phyloP scores from a whole-genome alignment of 2,113 vertebrate species.

The Grammomys dolichurus region DNA sequence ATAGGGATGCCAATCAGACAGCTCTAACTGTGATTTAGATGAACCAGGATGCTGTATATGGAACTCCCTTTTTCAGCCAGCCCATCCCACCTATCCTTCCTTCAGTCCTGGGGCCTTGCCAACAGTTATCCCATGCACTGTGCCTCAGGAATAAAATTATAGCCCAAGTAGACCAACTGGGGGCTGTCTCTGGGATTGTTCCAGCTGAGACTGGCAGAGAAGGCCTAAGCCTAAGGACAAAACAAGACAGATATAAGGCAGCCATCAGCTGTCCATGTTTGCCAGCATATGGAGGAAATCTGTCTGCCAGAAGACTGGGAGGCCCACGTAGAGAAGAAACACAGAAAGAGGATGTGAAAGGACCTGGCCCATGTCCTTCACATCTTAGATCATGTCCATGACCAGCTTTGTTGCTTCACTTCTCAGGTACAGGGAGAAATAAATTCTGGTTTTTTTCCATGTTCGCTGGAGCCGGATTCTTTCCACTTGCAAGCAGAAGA shows the following conservation, averaged over 20 bases:
- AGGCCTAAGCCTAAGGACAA: neutral
- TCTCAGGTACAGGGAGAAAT: neutral
- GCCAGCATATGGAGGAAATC: neutral
- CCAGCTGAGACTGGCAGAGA: neutral
- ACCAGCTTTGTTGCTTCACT: neutral
- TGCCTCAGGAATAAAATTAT: neutral
- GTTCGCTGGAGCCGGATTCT: neutral
- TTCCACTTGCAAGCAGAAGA: constrained; percentile 25
- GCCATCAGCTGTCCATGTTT: neutral
- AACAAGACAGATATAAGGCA: neutral
- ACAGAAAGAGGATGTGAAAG: neutral
- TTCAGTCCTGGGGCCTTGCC: neutral
- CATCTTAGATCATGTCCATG: neutral
- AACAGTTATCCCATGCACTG: neutral
- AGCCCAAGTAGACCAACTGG: neutral
- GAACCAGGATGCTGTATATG: neutral
- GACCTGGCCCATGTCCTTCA: neutral
- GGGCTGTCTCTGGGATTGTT: neutral
- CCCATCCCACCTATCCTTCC: neutral
- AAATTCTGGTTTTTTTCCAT: neutral
- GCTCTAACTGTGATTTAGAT: neutral
- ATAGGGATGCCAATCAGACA: neutral
- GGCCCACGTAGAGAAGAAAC: neutral
- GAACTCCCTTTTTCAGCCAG: neutral
- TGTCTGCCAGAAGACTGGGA: constrained; percentile 11